Conservation (phyloP, 2,888 invertebrate species). For the Erebia epiphron region DNA sequence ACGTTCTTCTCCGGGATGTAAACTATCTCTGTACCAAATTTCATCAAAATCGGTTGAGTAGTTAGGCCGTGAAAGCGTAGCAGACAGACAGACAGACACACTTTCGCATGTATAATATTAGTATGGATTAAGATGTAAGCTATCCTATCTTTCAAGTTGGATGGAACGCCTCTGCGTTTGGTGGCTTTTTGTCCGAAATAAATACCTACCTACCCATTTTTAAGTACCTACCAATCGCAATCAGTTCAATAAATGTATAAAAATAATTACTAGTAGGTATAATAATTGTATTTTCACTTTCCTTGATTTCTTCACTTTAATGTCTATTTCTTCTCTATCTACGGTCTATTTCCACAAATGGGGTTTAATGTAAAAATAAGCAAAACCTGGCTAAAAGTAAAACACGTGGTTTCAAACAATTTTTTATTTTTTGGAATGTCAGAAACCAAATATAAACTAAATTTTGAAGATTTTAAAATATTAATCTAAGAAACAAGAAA, state of each 20-base stretch:
- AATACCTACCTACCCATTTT: constrained; percentile 26
- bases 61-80: no score
- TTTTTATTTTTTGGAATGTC: constrained; percentile 2
- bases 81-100: no score
- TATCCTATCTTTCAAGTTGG: no score
- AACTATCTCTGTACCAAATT: no score
- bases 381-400: not conserved
- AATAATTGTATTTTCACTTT: not conserved
- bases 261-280: not conserved
- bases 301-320: not conserved
- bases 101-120: no score
- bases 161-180: constrained; percentile 85
- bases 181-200: constrained; percentile 76
- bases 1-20: no score
- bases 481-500: no score
- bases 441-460: not conserved
- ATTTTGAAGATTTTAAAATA: not conserved
- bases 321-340: no score
- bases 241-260: not conserved
- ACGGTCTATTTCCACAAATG: not conserved
- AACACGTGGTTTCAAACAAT: not conserved
- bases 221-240: constrained; percentile 1
- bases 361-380: no score
- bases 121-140: no score
- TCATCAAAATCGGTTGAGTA: no score